Percentiles rank a stretch among this genome's conserved stretches.
These are phyloP conservation scores for Gymnocephalus cernua DNA, from an alignment of 2,113 vertebrate species.

Conservation along the genomic window DNA sequence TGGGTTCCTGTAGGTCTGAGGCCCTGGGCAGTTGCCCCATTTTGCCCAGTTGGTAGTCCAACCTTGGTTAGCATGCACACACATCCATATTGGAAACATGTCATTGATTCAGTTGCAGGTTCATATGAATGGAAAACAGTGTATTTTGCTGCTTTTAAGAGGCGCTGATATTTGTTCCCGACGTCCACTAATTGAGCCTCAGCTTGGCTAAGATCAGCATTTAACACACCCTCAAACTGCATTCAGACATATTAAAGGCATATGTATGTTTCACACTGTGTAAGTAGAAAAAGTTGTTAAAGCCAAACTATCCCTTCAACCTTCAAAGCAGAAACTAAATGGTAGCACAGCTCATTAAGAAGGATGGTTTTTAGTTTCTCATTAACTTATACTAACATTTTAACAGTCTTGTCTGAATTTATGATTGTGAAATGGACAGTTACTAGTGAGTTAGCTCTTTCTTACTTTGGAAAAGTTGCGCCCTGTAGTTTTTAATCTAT, in stretches of 20 bases:
- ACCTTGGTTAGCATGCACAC: not conserved
- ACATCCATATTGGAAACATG: not conserved
- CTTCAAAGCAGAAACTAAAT: slow-evolving; percentile 22
- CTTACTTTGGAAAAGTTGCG: slow-evolving; percentile 22
- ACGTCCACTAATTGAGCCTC: not conserved
- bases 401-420: slow-evolving; percentile 46
- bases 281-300: not conserved
- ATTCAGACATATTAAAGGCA: not conserved
- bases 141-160: not conserved
- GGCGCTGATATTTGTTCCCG: not conserved
- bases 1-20: not conserved
- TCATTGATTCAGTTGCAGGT: not conserved
- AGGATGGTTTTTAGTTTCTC: slow-evolving; percentile 28
- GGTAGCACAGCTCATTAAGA: slow-evolving; percentile 2
- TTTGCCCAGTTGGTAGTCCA: not conserved
- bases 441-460: slow-evolving; percentile 36
- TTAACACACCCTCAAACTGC: slow-evolving; percentile 13
- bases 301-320: not conserved
- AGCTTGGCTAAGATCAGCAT: not conserved
- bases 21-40: too few relatives aligned
- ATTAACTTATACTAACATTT: slow-evolving; percentile 54
- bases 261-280: slow-evolving; percentile 23
- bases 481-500: slow-evolving; percentile 43
- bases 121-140: not conserved
- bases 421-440: slow-evolving; percentile 58